These are phyloP conservation scores for Epistrophella euchroma DNA, from an alignment of 2,888 invertebrate genomes.

Conservation along the genomic window DNA sequence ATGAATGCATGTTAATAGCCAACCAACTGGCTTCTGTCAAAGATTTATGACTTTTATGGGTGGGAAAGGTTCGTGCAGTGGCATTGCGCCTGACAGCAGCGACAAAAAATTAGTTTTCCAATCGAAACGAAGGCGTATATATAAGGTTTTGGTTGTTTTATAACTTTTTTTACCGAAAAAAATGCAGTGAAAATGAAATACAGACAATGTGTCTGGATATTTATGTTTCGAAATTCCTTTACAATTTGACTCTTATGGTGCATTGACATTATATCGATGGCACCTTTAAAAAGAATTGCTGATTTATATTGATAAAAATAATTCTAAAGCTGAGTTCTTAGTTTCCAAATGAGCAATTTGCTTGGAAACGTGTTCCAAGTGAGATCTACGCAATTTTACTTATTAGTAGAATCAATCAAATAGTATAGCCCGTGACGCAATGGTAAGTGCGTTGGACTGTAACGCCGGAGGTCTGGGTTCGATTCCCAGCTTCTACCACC, in stretches of 20 bases:
- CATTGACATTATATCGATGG: conserved; percentile 7
- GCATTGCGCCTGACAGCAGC: conserved; percentile 72
- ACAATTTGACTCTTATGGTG: conserved; percentile 19
- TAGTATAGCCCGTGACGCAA: no score
- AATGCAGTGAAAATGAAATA: conserved; percentile 61
- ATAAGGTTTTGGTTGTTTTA: conserved; percentile 14
- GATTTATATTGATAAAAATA: not conserved
- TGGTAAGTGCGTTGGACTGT: no score
- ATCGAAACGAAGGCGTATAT: conserved; percentile 61
- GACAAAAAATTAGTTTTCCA: conserved; percentile 72
- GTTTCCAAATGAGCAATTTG: not conserved
- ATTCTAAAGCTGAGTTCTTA: no score
- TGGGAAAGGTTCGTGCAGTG: conserved; percentile 68
- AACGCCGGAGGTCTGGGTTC: no score
- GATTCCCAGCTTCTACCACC: no score
- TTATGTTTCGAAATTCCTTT: conserved; percentile 22
- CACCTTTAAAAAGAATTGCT: not conserved
- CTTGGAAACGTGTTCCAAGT: no score
- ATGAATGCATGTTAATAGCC: conserved; percentile 74
- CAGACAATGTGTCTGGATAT: conserved; percentile 62
- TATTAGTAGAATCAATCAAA: no score
- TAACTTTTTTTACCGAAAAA: not conserved
- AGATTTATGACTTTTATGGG: conserved; percentile 73
- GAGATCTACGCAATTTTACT: no score
- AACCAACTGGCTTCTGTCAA: conserved; percentile 74